Conservation (phyloP, 2,113 vertebrate species). For the Bufo gargarizans region DNA sequence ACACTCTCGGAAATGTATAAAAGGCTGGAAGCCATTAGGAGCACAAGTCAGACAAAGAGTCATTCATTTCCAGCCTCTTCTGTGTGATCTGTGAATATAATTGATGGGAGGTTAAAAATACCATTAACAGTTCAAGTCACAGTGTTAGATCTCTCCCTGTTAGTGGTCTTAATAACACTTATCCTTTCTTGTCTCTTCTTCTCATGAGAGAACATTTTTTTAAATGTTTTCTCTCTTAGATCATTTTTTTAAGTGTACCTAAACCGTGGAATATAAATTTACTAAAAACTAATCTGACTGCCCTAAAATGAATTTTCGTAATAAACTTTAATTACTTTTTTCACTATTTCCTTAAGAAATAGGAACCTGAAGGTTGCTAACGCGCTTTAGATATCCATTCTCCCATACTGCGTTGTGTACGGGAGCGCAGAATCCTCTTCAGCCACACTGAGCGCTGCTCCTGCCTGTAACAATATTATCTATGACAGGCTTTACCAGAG, state of each 20-base stretch:
- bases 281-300: too few species aligned
- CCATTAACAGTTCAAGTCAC: slow-evolving; percentile 41
- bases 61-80: slow-evolving; percentile 14
- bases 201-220: neutral
- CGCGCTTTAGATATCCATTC: too few species aligned
- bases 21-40: slow-evolving; percentile 42
- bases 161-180: slow-evolving; percentile 42
- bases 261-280: too few species aligned
- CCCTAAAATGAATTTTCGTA: too few species aligned
- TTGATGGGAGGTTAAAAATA: slow-evolving; percentile 50
- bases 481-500: too few species aligned
- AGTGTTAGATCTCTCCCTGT: slow-evolving; percentile 29
- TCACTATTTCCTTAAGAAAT: too few species aligned
- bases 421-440: too few species aligned
- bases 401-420: too few species aligned
- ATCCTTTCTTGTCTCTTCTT: neutral
- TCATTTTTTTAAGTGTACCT: neutral
- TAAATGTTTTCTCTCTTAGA: neutral
- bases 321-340: too few species aligned
- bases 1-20: slow-evolving; percentile 5
- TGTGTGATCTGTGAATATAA: slow-evolving; percentile 15
- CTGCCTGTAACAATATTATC: too few species aligned
- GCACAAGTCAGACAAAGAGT: slow-evolving; percentile 41
- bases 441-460: too few species aligned
- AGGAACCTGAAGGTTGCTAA: too few species aligned